Evolutionary conservation across 2,888 invertebrate genomes (phyloP), one percentile per base, ranked within the genome.

Genomic region (Caenorhabditis uteleia): DNA sequence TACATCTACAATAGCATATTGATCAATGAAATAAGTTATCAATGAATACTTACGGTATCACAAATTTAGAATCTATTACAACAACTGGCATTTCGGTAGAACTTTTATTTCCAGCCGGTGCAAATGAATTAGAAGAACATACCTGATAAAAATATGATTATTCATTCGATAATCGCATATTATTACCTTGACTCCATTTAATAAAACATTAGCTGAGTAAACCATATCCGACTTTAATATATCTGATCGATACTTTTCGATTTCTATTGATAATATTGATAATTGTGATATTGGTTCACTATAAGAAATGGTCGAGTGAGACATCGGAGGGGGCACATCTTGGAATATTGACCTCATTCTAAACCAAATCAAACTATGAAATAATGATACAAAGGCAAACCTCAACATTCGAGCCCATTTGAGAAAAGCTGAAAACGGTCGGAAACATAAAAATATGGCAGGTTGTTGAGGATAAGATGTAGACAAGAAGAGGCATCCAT

Each of bases 121-220:
- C 43, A 34, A 59, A 59, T 8, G 49, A 46, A 21, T 46, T 58
- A 16, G 65, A 65, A 2, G 51, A 39, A 6, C 59, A 57, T 10
- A 44, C 20, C 44, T 44, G 29, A 10, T 18, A 27, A 44, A 12
- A 12, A n/a, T n/a, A n/a, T n/a, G n/a, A n/a, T n/a, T n/a, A n/a
- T n/a, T n/a, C n/a, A n/a, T n/a, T n/a, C n/a, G n/a, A n/a, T n/a
- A n/a, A n/a, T n/a, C n/a, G n/a, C n/a, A n/a, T n/a, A n/a, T n/a
- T n/a, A n/a, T n/a, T n/a, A 70, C 68, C 42, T 62, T 60, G 18
- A 70, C 56, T 10, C 61, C 65, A 29, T 70, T 62, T 21, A 70
- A 23, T 2, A 51, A 36, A 7, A 59, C 50, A 21, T 56, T 45
- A 3, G 66, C 66, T 3, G 66, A 66, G 40, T 71, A 71, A 12